phyloP scores from a whole-genome alignment of 2,113 vertebrate species.

The Aphyosemion australe region DNA sequence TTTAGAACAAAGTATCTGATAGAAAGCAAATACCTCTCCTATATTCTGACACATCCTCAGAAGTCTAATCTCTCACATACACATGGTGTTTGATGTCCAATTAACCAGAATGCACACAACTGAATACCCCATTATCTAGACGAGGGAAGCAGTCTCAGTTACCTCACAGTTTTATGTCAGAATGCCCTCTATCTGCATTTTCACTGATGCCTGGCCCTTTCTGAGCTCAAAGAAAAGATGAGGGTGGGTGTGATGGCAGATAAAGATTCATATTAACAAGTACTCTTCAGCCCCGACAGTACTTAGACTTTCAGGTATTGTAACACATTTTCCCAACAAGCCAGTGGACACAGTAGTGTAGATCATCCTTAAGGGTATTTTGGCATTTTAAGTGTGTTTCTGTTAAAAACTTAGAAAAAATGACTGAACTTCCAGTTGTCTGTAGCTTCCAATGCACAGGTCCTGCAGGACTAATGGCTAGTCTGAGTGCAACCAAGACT shows the following conservation, averaged over 20 bases:
- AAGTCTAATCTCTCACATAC: slow-evolving; percentile 70
- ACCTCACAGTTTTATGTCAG: slow-evolving; percentile 56
- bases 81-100: slow-evolving; percentile 73
- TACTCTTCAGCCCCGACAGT: slow-evolving; percentile 6
- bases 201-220: slow-evolving; percentile 40
- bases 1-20: slow-evolving; percentile 71
- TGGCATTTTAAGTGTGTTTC: no score
- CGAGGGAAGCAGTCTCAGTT: slow-evolving; percentile 54
- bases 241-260: slow-evolving; percentile 14
- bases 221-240: slow-evolving; percentile 30
- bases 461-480: no score
- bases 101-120: slow-evolving; percentile 70
- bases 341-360: no score
- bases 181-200: slow-evolving; percentile 62
- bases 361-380: no score
- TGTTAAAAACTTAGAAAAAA: no score
- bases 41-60: slow-evolving; percentile 66
- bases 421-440: no score
- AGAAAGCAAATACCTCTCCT: slow-evolving; percentile 64
- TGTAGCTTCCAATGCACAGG: no score
- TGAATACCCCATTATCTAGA: slow-evolving; percentile 66
- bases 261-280: slow-evolving; percentile 17
- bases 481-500: no score
- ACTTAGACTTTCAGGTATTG: slow-evolving; percentile 5
- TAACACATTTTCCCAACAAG: no score